These are phyloP conservation scores for Isaurus tuberculatus DNA, from an alignment of 92 coral and sea anemone genomes.

Conservation along the genomic window DNA sequence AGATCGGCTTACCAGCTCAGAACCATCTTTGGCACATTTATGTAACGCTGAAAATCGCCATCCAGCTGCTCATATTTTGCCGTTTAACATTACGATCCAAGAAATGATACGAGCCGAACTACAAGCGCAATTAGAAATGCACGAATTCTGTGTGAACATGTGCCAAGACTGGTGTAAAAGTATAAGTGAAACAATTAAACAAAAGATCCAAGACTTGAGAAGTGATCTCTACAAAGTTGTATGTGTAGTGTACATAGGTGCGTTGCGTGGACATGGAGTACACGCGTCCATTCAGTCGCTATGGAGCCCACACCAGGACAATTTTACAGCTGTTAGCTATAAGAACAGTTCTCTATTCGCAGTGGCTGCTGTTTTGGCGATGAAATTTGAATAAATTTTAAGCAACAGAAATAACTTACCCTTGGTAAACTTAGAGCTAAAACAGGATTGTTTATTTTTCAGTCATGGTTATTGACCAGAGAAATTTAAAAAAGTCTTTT, in stretches of 20 bases:
- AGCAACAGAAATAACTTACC: too few species aligned
- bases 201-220: slow-evolving; percentile 68
- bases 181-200: slow-evolving; percentile 74
- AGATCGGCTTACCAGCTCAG: slow-evolving; percentile 20
- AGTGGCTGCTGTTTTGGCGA: slow-evolving; percentile 77
- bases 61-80: slow-evolving; percentile 24
- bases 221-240: slow-evolving; percentile 77
- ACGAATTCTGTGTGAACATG: slow-evolving; percentile 62
- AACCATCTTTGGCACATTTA: slow-evolving; percentile 11
- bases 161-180: slow-evolving; percentile 93
- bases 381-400: slow-evolving; percentile 52
- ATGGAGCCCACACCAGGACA: slow-evolving; percentile 77
- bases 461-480: too few species aligned
- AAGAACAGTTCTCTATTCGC: slow-evolving; percentile 86
- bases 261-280: slow-evolving; percentile 83
- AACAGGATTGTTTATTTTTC: too few species aligned
- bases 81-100: slow-evolving; percentile 51
- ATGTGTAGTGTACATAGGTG: slow-evolving; percentile 84
- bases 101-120: slow-evolving; percentile 66
- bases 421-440: too few species aligned
- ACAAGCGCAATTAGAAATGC: slow-evolving; percentile 61
- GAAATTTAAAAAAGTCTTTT: too few species aligned
- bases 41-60: slow-evolving; percentile 9
- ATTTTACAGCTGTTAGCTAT: slow-evolving; percentile 79
- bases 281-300: slow-evolving; percentile 84